These are phyloP conservation scores for Pedetes capensis DNA, from an alignment of 2,113 vertebrate species.

Conservation along the genomic window DNA sequence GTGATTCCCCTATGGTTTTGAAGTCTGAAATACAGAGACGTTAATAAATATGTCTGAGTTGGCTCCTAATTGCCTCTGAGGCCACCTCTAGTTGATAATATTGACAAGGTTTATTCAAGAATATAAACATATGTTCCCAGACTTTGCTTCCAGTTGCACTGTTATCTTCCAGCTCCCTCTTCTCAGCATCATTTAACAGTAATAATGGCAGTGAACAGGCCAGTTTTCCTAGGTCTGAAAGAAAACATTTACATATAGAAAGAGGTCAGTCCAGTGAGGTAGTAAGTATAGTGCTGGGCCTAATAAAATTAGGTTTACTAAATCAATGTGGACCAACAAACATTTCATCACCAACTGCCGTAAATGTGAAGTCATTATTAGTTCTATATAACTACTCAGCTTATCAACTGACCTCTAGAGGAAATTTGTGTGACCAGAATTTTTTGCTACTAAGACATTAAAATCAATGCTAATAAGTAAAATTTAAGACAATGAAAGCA, in stretches of 20 bases:
- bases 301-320: neutral
- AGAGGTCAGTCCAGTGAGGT: neutral
- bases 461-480: neutral
- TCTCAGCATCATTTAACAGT: neutral
- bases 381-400: neutral
- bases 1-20: neutral
- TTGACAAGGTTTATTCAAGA: neutral
- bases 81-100: neutral
- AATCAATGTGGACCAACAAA: neutral
- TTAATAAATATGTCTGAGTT: neutral
- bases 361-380: neutral
- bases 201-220: neutral
- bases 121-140: neutral
- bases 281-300: neutral
- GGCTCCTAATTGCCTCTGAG: neutral
- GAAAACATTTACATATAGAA: neutral
- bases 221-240: neutral
- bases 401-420: neutral
- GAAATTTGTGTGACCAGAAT: neutral
- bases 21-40: neutral
- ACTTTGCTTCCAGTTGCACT: neutral
- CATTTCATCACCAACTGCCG: neutral
- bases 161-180: neutral
- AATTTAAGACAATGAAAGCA: neutral
- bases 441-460: neutral